Evolutionary conservation across 2,113 vertebrate genomes (phyloP).

Genomic region (Tamias sibiricus): DNA sequence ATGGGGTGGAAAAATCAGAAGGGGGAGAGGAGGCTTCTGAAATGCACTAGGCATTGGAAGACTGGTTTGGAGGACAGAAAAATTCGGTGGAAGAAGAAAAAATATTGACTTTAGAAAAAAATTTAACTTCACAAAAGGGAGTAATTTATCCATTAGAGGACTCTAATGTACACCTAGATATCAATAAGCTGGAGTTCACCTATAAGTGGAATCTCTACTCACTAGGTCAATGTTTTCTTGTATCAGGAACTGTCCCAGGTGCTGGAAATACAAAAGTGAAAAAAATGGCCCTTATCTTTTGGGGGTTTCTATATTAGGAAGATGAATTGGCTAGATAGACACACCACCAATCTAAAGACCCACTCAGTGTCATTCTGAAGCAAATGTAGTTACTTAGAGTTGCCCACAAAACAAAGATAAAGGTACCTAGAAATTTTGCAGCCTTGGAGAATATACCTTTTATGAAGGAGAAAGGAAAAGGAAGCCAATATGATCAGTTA

Average conservation of each 20-base stretch:
- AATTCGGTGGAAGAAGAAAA: neutral
- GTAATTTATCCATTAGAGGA: neutral
- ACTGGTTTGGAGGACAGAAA: neutral
- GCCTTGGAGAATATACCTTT: neutral
- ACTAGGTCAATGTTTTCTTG: neutral
- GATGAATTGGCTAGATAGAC: neutral
- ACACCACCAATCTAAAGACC: neutral
- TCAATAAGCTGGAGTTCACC: neutral
- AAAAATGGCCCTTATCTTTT: neutral
- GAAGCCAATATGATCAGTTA: neutral
- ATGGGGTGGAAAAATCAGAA: neutral
- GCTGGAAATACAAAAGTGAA: neutral
- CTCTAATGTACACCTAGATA: neutral
- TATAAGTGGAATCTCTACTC: neutral
- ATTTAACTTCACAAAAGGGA: neutral
- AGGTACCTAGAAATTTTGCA: neutral
- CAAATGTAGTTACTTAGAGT: neutral
- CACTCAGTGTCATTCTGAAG: neutral
- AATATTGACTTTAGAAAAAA: neutral
- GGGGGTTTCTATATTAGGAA: neutral
- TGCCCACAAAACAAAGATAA: neutral
- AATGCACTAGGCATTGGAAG: neutral
- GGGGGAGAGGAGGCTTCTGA: neutral
- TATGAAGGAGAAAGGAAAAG: slow-evolving; percentile 19
- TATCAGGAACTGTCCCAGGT: neutral